Conservation (phyloP, 2,888 invertebrate species). For the Caenorhabditis macrosperma region DNA sequence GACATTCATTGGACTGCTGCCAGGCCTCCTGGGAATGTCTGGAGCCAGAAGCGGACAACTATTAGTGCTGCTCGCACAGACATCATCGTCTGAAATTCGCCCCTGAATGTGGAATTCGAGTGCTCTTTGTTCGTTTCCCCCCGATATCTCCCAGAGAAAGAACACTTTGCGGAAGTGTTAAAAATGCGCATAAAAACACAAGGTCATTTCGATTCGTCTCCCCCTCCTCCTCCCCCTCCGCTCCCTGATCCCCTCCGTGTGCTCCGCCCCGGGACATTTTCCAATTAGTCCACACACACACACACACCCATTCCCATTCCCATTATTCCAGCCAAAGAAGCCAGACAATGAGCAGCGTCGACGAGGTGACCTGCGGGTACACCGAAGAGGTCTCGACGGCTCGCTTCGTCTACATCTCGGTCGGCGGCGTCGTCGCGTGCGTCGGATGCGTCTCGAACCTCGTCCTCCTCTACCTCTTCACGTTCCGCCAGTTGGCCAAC, state of each 20-base stretch:
- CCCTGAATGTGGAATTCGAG: no score
- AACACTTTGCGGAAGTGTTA: no score
- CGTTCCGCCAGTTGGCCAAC: constrained; percentile 60
- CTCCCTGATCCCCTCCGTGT: background rate
- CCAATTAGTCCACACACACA: background rate
- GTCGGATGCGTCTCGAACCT: constrained; percentile 65
- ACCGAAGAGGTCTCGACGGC: constrained; percentile 67
- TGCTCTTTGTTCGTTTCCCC: no score
- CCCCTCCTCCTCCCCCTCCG: background rate
- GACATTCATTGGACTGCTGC: no score
- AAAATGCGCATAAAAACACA: background rate
- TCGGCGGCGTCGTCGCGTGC: constrained; percentile 60
- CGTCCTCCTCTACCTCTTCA: constrained; percentile 69
- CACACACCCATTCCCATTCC: background rate
- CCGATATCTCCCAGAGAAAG: no score
- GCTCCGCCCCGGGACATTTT: background rate
- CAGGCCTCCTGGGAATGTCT: no score
- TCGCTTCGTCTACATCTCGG: constrained; percentile 66
- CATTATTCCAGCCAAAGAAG: constrained; percentile 2
- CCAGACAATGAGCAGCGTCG: constrained; percentile 25
- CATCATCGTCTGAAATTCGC: no score
- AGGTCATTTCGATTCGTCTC: no score
- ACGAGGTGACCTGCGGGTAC: constrained; percentile 65
- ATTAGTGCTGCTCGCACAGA: no score
- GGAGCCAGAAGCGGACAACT: no score